These are phyloP conservation scores for Poeciliopsis prolifica DNA, from an alignment of 2,113 vertebrate genomes.

Conservation along the genomic window DNA sequence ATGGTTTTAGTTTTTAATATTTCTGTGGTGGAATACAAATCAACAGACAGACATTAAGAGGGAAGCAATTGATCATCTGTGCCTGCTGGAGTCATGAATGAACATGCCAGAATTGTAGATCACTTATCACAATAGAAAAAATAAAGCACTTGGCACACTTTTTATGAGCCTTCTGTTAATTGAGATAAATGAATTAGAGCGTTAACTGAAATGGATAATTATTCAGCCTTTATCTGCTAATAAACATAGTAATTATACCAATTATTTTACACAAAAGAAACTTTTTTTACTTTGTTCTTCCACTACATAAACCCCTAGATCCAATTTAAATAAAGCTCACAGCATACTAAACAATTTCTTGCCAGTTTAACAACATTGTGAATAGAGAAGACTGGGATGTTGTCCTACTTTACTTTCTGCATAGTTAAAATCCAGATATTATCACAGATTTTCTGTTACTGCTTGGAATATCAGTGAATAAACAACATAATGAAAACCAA, in stretches of 20 bases:
- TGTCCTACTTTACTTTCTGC: neutral
- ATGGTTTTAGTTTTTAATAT: constrained; percentile 33
- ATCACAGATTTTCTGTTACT: neutral
- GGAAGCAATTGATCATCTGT: constrained; percentile 48
- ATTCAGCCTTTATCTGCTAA: constrained; percentile 46
- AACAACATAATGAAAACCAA: neutral
- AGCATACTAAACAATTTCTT: neutral
- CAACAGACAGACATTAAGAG: constrained; percentile 17
- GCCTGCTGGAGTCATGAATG: constrained; percentile 35
- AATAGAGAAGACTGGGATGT: neutral
- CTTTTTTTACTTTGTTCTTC: constrained; percentile 10
- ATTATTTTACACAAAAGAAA: constrained; percentile 11
- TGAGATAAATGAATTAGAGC: constrained; percentile 46
- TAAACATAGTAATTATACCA: constrained; percentile 26
- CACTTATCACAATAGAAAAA: constrained; percentile 42
- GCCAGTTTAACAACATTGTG: neutral
- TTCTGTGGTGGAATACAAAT: constrained; percentile 44
- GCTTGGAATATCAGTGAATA: neutral
- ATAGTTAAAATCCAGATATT: neutral
- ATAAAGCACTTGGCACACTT: constrained; percentile 22
- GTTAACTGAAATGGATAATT: constrained; percentile 36
- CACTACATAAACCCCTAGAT: constrained; percentile 1
- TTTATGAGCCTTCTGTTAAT: constrained; percentile 26
- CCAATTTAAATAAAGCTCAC: neutral
- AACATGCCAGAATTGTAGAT: constrained; percentile 43